Base-by-base conservation (phyloP, 2,113 vertebrate species). In the Pangasianodon gigas region DNA sequence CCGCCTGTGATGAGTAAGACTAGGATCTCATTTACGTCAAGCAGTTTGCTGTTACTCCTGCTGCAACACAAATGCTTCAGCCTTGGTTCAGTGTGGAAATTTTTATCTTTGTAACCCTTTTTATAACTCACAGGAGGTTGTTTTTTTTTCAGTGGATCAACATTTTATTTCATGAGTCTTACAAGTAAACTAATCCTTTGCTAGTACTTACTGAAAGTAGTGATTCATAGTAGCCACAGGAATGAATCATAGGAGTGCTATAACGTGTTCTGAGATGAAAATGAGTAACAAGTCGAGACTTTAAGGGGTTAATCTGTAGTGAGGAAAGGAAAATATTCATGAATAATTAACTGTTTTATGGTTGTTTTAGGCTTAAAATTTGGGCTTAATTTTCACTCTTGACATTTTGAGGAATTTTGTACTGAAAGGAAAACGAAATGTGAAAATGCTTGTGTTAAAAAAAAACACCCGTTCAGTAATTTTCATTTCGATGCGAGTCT, bases 401-500 rank as follows among this genome's bases (percentile, higher is more conserved):
- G 44, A 19, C 10, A 13, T 79, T 79, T 80, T 10, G 41, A 44
- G 24, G 6, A 60, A 19, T 7, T 41, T 2, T 7, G 44, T 16
- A 9, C 11, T 7, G 37, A 41, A 75, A 44, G 71, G 16, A 44
- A 77, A 48, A 10, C 10, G 74, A 24, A 75, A 24, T 2, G 79
- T n/a, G 51, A 32, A 54, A 82, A 9, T 6, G 6, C 37, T 37
- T 8, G 46, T 14, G 13, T 51, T 6, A 16, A 3, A 32, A 11
- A 11, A 2, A 3, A 4, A 0, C 10, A 32, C 16, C 37, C 37
- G 37, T 37, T 37, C 37, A 37, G 37, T n/a, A 1, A 18, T 4
- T 0, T 1, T 54, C 8, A 32, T 52, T 14, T 24, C 79, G 29
- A 1, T 11, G 26, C 6, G 1, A 0, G 48, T n/a, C 8, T 4